A percentile compares a stretch with the other conserved stretches of the same genome.
Conservation (phyloP, 2,888 invertebrate genomes). For the Elysia crispata region DNA sequence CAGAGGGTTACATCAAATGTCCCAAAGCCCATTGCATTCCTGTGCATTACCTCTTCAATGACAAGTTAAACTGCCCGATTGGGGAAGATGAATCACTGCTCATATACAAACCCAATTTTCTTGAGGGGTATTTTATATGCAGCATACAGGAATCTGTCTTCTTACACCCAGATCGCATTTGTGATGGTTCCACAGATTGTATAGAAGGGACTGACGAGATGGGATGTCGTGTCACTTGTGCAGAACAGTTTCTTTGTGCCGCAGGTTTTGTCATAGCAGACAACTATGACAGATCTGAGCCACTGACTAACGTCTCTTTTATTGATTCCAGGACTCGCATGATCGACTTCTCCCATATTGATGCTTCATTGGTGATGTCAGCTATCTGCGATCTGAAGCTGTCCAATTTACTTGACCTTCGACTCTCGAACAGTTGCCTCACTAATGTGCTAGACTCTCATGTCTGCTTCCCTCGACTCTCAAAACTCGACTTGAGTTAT, state of each 20-base stretch:
- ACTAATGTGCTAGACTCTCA: neutral
- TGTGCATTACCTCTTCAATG: conserved; percentile 25
- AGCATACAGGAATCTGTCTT: neutral
- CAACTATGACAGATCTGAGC: neutral
- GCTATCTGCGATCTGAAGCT: conserved; percentile 2
- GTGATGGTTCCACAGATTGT: conserved; percentile 22
- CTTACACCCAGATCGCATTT: conserved; percentile 41
- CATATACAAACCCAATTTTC: neutral
- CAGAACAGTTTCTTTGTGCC: conserved; percentile 6
- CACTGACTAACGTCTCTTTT: neutral
- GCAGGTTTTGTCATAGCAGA: conserved; percentile 20
- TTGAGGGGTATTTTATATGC: conserved; percentile 22
- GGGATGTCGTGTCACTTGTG: conserved; percentile 28
- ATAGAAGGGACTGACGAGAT: conserved; percentile 35
- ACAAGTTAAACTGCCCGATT: conserved; percentile 19
- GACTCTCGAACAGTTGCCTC: conserved; percentile 11
- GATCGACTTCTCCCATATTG: conserved; percentile 27
- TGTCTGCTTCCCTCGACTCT: neutral
- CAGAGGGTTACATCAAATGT: conserved; percentile 38
- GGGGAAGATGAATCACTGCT: conserved; percentile 34
- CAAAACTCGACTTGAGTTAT: neutral
- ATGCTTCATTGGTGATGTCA: conserved; percentile 24
- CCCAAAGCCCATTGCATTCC: conserved; percentile 35
- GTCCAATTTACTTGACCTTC: neutral
- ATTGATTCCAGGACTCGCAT: conserved; percentile 22